A percentile compares a stretch with the other conserved stretches of the same genome.
Evolutionary conservation across 2,888 invertebrate species (phyloP).

Genomic region (Stenichneumon culpator): DNA sequence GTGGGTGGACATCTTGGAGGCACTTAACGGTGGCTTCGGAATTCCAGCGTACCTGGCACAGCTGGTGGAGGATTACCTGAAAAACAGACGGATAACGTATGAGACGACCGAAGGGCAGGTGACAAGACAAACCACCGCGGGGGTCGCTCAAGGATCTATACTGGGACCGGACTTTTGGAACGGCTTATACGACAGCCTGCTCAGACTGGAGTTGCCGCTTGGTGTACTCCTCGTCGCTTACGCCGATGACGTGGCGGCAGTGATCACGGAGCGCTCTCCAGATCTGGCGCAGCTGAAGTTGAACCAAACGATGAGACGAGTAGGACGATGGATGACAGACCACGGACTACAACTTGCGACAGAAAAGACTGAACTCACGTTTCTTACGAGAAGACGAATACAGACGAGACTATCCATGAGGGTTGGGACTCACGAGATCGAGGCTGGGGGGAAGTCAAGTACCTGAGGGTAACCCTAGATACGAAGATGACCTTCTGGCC

Average conservation of each 20-base stretch:
- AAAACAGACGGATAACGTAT: constrained; percentile 59
- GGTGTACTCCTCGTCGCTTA: constrained; percentile 43
- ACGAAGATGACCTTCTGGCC: constrained; percentile 55
- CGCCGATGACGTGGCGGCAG: constrained; percentile 67
- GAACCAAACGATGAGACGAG: constrained; percentile 31
- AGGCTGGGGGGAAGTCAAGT: constrained; percentile 61
- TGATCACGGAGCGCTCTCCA: constrained; percentile 52
- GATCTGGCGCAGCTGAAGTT: constrained; percentile 38
- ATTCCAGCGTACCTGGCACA: too few relatives aligned
- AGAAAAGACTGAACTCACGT: too few relatives aligned
- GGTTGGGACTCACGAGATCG: constrained; percentile 43
- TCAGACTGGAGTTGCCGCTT: too few relatives aligned
- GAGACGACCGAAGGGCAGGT: constrained; percentile 59
- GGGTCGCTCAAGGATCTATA: constrained; percentile 70
- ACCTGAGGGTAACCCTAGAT: constrained; percentile 66
- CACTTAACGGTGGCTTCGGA: too few relatives aligned
- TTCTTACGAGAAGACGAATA: constrained; percentile 63
- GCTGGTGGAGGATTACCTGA: too few relatives aligned
- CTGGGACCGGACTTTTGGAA: constrained; percentile 72
- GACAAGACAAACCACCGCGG: constrained; percentile 55
- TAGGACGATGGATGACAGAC: constrained; percentile 43
- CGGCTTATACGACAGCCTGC: constrained; percentile 65
- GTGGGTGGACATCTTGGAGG: constrained; percentile 36
- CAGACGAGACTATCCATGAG: constrained; percentile 52
- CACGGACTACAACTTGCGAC: constrained; percentile 57